A percentile compares a stretch with the other conserved stretches of the same genome.
Evolutionary conservation across 2,113 vertebrate species (phyloP).

Genomic region (Antennarius striatus): DNA sequence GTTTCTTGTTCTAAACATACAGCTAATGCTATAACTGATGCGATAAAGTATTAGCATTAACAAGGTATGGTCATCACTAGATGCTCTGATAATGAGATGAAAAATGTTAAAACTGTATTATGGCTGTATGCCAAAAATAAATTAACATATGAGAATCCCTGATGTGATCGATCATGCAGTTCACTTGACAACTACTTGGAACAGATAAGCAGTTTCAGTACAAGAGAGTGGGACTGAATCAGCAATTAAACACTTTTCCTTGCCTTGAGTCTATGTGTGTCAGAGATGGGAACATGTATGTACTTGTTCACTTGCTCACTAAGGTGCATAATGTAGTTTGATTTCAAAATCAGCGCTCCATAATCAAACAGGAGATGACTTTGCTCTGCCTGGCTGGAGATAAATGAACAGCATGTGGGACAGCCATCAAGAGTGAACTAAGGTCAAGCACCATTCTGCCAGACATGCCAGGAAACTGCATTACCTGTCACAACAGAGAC

Average conservation of each 20-base stretch:
- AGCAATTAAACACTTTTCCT: background rate
- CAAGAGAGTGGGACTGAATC: background rate
- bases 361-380: conserved; percentile 46
- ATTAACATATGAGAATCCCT: too few relatives aligned
- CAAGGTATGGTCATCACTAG: too few relatives aligned
- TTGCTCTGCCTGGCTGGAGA: background rate
- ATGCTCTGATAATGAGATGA: too few relatives aligned
- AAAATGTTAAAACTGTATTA: too few relatives aligned
- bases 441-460: conserved; percentile 61
- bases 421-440: conserved; percentile 53
- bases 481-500: conserved; percentile 41
- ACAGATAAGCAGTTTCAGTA: too few relatives aligned
- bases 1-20: too few relatives aligned
- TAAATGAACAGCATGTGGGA: conserved; percentile 5
- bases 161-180: too few relatives aligned
- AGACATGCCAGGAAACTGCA: conserved; percentile 37
- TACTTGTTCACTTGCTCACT: background rate
- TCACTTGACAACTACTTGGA: too few relatives aligned
- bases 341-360: conserved; percentile 44
- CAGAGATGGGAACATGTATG: background rate
- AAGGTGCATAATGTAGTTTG: conserved; percentile 38
- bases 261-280: background rate
- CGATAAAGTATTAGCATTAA: too few relatives aligned
- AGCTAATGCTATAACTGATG: too few relatives aligned
- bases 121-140: too few relatives aligned